Percentiles rank a stretch among this genome's conserved stretches.
Conservation (phyloP, 2,113 vertebrate genomes). For the Amazona guildingii region DNA sequence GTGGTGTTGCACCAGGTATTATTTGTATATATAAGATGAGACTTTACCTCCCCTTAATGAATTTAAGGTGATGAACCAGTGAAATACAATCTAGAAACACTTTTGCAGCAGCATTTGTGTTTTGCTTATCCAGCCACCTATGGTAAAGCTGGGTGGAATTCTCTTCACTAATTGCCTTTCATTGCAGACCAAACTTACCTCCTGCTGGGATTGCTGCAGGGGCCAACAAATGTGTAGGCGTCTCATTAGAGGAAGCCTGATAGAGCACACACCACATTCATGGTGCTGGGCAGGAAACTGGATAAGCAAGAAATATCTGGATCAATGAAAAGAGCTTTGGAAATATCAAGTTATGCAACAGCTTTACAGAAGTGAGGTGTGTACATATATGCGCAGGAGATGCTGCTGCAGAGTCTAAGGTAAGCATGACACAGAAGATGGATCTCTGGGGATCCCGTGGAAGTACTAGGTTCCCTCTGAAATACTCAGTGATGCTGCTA, state of each 20-base stretch:
- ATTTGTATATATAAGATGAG: neutral
- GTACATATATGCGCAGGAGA: neutral
- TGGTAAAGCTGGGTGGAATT: neutral
- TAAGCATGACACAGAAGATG: neutral
- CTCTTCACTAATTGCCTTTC: neutral
- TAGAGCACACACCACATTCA: neutral
- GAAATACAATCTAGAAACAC: neutral
- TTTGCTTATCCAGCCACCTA: neutral
- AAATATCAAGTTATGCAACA: neutral
- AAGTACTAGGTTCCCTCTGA: neutral
- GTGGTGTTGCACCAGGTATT: neutral
- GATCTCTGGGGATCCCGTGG: neutral
- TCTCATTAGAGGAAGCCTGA: neutral
- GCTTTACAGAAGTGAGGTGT: neutral
- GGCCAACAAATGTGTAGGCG: neutral
- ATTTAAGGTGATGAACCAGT: neutral
- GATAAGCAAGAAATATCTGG: neutral
- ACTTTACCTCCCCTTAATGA: neutral
- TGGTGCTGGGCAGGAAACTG: neutral
- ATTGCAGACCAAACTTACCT: neutral
- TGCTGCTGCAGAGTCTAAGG: neutral
- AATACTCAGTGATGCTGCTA: neutral
- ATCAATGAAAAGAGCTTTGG: neutral
- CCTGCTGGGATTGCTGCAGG: neutral
- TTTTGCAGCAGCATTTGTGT: neutral